Percentiles rank a stretch among this genome's conserved stretches.
These are phyloP conservation scores for Ptychadena robeensis DNA, from an alignment of 2,797 vertebrate genomes.

Conservation along the genomic window DNA sequence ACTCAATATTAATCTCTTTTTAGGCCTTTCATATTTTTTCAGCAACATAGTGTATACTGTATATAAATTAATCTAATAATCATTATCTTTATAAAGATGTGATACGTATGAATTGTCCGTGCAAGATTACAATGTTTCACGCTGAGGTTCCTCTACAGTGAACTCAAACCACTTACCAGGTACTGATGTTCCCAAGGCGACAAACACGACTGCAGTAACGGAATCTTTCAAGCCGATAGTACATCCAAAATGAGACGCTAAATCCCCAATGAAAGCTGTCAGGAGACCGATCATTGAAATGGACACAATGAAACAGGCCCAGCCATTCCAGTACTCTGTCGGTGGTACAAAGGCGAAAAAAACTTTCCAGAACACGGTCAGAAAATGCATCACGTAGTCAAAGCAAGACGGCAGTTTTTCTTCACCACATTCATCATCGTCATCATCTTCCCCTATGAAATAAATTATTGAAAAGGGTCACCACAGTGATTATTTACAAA, in stretches of 20 bases:
- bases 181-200: conserved; percentile 92
- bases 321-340: conserved; percentile 94
- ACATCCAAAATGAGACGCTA: conserved; percentile 97
- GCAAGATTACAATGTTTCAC: not conserved
- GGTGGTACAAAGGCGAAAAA: conserved; percentile 94
- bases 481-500: not conserved
- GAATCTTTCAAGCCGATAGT: conserved; percentile 96
- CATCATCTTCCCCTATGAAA: conserved; percentile 87
- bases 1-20: no score
- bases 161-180: conserved; percentile 79
- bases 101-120: not conserved
- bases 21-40: no score
- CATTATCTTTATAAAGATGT: not conserved
- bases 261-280: conserved; percentile 92
- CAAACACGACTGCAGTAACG: conserved; percentile 94
- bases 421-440: conserved; percentile 89
- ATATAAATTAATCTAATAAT: not conserved
- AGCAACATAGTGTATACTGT: not conserved
- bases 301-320: conserved; percentile 94
- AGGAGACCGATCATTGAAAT: conserved; percentile 91
- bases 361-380: conserved; percentile 97
- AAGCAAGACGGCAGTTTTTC: conserved; percentile 92
- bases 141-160: not conserved
- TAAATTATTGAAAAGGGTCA: conserved; percentile 26
- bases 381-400: conserved; percentile 95